Evolutionary conservation across 1,140 invertebrate species (phyloP).

Genomic region (Tetraneura akinire): DNA sequence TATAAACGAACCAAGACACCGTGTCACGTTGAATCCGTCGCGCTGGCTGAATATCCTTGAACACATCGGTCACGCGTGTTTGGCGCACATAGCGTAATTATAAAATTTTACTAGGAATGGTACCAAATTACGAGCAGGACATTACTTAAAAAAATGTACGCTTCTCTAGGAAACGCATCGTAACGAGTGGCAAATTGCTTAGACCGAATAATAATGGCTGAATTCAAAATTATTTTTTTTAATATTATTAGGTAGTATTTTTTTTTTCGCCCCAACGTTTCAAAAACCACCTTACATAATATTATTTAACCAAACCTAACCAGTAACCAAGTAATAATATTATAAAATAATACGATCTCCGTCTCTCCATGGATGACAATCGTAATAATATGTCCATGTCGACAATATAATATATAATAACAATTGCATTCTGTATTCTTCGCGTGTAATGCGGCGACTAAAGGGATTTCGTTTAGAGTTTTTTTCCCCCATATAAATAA

Average conservation of each 20-base stretch:
- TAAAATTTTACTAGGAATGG: background rate
- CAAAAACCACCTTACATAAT: no score
- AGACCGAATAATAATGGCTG: no score
- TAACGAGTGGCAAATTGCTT: background rate
- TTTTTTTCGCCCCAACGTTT: no score
- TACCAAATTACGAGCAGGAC: background rate
- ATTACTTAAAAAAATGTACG: background rate
- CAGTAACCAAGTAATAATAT: no score
- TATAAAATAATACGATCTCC: no score
- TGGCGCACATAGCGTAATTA: background rate
- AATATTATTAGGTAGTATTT: no score
- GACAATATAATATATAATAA: slow-evolving; percentile 1
- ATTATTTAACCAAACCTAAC: no score
- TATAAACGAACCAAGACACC: slow-evolving; percentile 15
- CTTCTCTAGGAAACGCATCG: background rate
- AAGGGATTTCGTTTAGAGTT: slow-evolving; percentile 1
- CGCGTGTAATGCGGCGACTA: background rate
- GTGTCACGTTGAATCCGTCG: slow-evolving; percentile 15
- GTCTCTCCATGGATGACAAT: no score
- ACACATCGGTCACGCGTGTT: slow-evolving; percentile 17
- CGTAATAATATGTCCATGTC: no score
- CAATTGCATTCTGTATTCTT: background rate
- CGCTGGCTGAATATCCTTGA: background rate
- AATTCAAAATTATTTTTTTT: no score
- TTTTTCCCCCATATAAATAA: no score